Percentiles rank a stretch among this genome's conserved stretches.
Evolutionary conservation across 2,113 vertebrate species (phyloP).

Genomic region (Galeopterus variegatus): DNA sequence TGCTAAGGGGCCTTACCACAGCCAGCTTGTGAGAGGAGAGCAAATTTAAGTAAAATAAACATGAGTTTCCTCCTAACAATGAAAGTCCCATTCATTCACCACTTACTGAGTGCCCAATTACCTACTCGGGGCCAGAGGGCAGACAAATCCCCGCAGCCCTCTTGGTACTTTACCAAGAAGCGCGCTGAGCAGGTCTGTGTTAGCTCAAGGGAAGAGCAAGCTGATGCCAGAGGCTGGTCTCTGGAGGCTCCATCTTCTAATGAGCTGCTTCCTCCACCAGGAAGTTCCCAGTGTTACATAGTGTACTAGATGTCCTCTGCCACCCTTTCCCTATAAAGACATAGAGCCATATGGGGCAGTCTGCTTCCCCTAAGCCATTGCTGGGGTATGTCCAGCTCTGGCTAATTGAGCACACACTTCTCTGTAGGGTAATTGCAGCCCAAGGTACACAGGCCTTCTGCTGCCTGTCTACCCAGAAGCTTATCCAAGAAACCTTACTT

Average conservation of each 20-base stretch:
- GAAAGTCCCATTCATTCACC: neutral
- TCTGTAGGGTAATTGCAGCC: neutral
- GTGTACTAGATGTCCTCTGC: neutral
- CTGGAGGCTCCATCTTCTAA: neutral
- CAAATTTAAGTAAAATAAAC: slow-evolving; percentile 37
- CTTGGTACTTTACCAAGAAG: neutral
- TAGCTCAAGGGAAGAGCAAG: neutral
- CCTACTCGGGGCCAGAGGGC: neutral
- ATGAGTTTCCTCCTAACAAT: neutral
- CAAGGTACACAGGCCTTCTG: neutral
- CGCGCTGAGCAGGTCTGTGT: neutral
- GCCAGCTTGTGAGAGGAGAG: neutral
- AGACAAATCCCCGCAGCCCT: neutral
- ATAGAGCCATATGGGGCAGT: too few relatives aligned
- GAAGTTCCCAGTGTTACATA: neutral
- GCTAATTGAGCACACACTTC: neutral
- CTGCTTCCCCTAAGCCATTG: neutral
- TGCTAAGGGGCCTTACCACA: neutral
- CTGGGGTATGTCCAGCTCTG: neutral
- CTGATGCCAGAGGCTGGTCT: neutral
- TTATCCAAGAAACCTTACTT: neutral
- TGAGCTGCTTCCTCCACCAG: neutral
- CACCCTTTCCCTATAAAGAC: neutral
- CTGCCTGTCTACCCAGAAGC: neutral
- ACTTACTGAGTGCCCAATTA: neutral